Evolutionary conservation across 2,888 invertebrate species (phyloP).

Genomic region (Sinopyrophorus schimmeli): DNA sequence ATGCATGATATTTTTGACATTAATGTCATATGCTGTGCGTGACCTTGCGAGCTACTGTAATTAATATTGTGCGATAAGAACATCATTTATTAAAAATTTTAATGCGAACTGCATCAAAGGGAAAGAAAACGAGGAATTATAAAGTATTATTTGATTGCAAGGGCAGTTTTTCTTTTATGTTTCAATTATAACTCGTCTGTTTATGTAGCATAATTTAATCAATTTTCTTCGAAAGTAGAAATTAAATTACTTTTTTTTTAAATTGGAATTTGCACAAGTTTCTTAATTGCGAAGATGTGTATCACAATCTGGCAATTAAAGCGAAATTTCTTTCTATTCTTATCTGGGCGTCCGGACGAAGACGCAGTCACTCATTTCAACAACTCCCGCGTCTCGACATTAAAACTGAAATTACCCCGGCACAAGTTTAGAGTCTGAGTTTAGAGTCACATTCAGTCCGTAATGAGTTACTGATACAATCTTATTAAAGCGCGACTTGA

Average conservation of each 20-base stretch:
- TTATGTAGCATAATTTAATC: conserved; percentile 26
- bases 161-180: too few relatives aligned
- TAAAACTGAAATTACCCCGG: conserved; percentile 46
- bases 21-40: too few relatives aligned
- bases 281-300: conserved; percentile 48
- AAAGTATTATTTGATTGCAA: too few relatives aligned
- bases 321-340: conserved; percentile 47
- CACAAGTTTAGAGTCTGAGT: conserved; percentile 34
- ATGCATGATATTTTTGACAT: too few relatives aligned
- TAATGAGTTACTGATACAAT: conserved; percentile 51
- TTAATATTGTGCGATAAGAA: too few relatives aligned
- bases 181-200: conserved; percentile 10
- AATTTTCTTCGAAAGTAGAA: conserved; percentile 29
- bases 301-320: conserved; percentile 49
- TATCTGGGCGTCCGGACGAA: conserved; percentile 38
- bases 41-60: too few relatives aligned
- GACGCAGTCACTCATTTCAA: conserved; percentile 35
- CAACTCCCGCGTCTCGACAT: conserved; percentile 38
- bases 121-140: too few relatives aligned
- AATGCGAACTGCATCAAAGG: too few relatives aligned
- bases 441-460: conserved; percentile 43
- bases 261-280: conserved; percentile 46
- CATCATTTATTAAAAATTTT: too few relatives aligned
- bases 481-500: conserved; percentile 46
- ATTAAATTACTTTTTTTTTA: conserved; percentile 42